Base-by-base conservation (phyloP, 2,888 invertebrate species). In the Phalera bucephala region DNA sequence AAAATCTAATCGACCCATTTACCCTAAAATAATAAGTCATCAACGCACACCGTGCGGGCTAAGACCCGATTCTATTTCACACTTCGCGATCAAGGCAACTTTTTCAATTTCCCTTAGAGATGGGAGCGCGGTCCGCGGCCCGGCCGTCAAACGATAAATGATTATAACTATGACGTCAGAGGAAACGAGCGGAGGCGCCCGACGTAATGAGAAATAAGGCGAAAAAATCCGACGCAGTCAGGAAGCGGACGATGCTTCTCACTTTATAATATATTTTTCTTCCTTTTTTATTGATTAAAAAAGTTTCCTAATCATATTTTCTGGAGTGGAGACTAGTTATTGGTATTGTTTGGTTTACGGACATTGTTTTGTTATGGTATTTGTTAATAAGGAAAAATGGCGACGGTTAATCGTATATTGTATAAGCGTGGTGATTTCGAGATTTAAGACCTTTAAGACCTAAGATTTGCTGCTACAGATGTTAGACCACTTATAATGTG, bases 101-200 rank as follows among this genome's bases (percentile, higher is more conserved):
- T 84, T 84, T 83, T 81, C 81, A 84, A 83, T 84, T 83, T 80
- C 80, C 84, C 68, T 52, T 64, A 69, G 65, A 70, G 75, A 60
- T 58, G 55, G 49, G 60, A 66, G 69, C 71, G 65, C 67, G 66
- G 71, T 59, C 66, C 56, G 72, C 72, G 69, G 65, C 15, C 60
- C 65, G 69, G 71, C 72, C 82, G 78, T 86, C 88, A 87, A 88
- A 88, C 88, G 85, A 64, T 82, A 81, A 84, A 79, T 80, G 83
- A 88, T 87, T 85, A 83, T 79, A 82, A 83, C 76, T 80, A 75
- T 80, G 79, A 80, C 74, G 84, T 73, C 76, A 77, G 65, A 76
- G 78, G 74, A 79, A 80, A 74, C 79, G 73, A 68, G 68, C 60
- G 65, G 64, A 68, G 70, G 70, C 72, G 72, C 62, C n/a, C 65